Base-by-base conservation (phyloP, 2,797 vertebrate species). In the Hapalemur alaotrensis region DNA sequence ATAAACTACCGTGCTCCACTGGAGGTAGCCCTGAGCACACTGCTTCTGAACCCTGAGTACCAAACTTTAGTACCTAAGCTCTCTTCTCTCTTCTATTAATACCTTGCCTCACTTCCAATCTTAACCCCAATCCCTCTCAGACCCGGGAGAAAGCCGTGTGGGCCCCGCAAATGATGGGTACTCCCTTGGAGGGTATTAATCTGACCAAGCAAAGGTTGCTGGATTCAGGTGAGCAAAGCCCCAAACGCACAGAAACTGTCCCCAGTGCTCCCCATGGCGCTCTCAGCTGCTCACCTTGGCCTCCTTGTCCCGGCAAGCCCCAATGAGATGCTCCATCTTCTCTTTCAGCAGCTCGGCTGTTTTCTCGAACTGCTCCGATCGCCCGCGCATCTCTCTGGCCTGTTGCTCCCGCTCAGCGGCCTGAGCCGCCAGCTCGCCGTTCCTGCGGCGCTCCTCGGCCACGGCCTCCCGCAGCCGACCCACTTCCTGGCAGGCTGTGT, bases 311-410 rank as follows among this genome's bases (percentile, higher is more conserved):
- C 97, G 94, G 73, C 89, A 99, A 97, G 98, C 98, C 59, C 98
- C 98, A 4, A 98, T 96, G 82, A 98, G 98, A 70, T 99, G 98
- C 48, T 98, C 99, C 91, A 98, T 97, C 72, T 99, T 98, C 1
- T 97, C 98, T 43, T 57, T 96, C 43, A 99, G 97, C 88, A 43
- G 69, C 46, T 95, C 93, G 1, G 61, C 57, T 0, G 88, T 89
- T 1, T 41, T 80, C 93, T 98, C 96, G 7, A 98, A 93, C 86
- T 84, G 97, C 86, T 94, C 82, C 0, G 89, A 96, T 79, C 89
- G 72, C 25, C 85, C 96, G 35, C 93, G 97, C 97, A 98, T 91
- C 59, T 98, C 97, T 4, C 23, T 32, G 10, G 91, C 95, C 93
- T 98, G 97, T 76, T 35, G 93, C 70, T 98, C 98, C 32, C 93